A percentile compares a stretch with the other conserved stretches of the same genome.
These are phyloP conservation scores for Sinocyclocheilus anshuiensis DNA, from an alignment of 2,113 vertebrate species.

Conservation along the genomic window DNA sequence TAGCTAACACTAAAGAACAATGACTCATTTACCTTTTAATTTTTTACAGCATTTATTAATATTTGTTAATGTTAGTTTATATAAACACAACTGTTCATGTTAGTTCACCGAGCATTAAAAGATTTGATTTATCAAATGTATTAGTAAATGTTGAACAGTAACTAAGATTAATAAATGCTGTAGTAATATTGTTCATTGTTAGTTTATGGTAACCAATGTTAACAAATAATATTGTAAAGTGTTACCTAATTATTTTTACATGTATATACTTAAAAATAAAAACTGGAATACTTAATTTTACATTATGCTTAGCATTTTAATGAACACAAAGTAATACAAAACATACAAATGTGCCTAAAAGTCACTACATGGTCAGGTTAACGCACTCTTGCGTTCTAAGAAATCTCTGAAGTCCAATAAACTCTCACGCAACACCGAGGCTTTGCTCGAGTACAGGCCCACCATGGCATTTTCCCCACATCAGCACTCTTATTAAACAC, in stretches of 20 bases:
- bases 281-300: neutral
- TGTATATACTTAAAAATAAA: neutral
- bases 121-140: neutral
- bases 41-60: neutral
- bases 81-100: neutral
- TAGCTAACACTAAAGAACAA: neutral
- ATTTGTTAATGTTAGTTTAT: no score
- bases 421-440: constrained; percentile 62
- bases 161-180: neutral
- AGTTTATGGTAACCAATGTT: neutral
- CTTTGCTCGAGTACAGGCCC: constrained; percentile 51
- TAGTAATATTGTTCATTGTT: neutral
- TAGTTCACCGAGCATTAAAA: neutral
- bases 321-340: neutral
- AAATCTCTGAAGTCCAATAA: constrained; percentile 33
- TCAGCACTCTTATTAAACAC: neutral
- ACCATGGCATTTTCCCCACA: neutral
- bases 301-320: neutral
- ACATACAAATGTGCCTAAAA: neutral
- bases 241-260: neutral
- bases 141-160: neutral
- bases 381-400: neutral
- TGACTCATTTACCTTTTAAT: neutral
- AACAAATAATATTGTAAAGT: neutral
- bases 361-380: neutral